Percentiles rank a stretch among this genome's conserved stretches.
These are phyloP conservation scores for Aleiodes leptofemur DNA, from an alignment of 2,888 invertebrate species.

Conservation along the genomic window DNA sequence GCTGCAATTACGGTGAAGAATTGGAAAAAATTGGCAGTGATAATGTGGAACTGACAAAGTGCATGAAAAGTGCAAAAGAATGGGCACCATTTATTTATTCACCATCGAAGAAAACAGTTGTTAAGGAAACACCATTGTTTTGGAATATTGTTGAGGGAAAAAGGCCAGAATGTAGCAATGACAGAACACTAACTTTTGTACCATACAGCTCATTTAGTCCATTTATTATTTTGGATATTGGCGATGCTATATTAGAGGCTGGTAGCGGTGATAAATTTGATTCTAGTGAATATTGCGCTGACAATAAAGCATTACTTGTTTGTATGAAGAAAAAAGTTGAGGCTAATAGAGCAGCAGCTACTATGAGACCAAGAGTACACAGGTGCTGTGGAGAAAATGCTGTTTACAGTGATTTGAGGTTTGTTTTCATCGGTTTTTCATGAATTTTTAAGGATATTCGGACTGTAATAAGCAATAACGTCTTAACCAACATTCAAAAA, in stretches of 20 bases:
- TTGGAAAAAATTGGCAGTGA: conserved; percentile 68
- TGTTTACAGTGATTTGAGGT: conserved; percentile 79
- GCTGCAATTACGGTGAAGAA: conserved; percentile 78
- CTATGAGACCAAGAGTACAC: conserved; percentile 74
- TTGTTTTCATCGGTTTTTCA: conserved; percentile 70
- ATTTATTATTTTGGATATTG: conserved; percentile 82
- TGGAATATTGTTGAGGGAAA: conserved; percentile 75
- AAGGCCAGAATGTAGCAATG: conserved; percentile 73
- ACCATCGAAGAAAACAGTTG: conserved; percentile 74
- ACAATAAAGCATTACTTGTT: conserved; percentile 80
- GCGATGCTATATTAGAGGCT: conserved; percentile 79
- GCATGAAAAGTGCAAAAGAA: conserved; percentile 65
- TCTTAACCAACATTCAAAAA: no score
- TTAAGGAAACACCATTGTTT: conserved; percentile 76
- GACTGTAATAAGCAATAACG: no score
- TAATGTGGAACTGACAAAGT: conserved; percentile 55
- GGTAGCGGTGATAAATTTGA: conserved; percentile 74
- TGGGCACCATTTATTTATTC: conserved; percentile 81
- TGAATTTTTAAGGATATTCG: not conserved
- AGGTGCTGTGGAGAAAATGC: conserved; percentile 85
- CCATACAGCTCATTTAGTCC: conserved; percentile 64
- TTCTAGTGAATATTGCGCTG: conserved; percentile 82
- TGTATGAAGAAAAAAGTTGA: conserved; percentile 76
- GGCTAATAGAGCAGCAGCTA: conserved; percentile 67
- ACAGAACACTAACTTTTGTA: conserved; percentile 68